These are phyloP conservation scores for Cotesia typhae DNA, from an alignment of 1,140 invertebrate species.

Conservation along the genomic window DNA sequence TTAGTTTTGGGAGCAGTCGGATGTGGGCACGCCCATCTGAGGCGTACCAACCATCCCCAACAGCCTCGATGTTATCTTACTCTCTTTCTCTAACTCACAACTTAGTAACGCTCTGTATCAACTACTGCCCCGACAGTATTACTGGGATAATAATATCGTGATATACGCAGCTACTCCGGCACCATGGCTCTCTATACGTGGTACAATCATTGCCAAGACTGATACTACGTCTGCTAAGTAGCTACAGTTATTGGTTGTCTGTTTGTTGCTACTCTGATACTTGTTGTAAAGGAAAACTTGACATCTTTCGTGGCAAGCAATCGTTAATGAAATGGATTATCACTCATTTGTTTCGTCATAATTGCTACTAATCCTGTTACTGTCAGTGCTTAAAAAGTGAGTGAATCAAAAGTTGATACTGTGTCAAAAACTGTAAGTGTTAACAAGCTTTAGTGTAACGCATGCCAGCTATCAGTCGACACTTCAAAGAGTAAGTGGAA, in stretches of 20 bases:
- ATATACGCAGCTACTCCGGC: slow-evolving; percentile 60
- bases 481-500: too few relatives aligned
- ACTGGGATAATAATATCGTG: slow-evolving; percentile 57
- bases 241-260: neutral
- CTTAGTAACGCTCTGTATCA: slow-evolving; percentile 36
- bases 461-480: too few relatives aligned
- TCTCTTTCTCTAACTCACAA: slow-evolving; percentile 36
- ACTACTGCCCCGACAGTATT: neutral
- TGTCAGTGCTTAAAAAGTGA: too few relatives aligned
- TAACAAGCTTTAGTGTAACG: too few relatives aligned
- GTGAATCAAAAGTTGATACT: too few relatives aligned
- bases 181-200: slow-evolving; percentile 56
- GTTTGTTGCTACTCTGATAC: neutral
- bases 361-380: too few relatives aligned
- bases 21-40: slow-evolving; percentile 49
- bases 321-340: too few relatives aligned
- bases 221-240: slow-evolving; percentile 34
- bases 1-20: slow-evolving; percentile 45
- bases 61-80: slow-evolving; percentile 16
- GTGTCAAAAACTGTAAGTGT: too few relatives aligned
- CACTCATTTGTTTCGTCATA: too few relatives aligned
- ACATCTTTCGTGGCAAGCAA: too few relatives aligned
- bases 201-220: slow-evolving; percentile 33
- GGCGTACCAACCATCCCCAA: slow-evolving; percentile 49
- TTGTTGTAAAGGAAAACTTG: too few relatives aligned